Evolutionary conservation across 2,888 invertebrate genomes (phyloP).

Genomic region (Pseudanteris insignis): DNA sequence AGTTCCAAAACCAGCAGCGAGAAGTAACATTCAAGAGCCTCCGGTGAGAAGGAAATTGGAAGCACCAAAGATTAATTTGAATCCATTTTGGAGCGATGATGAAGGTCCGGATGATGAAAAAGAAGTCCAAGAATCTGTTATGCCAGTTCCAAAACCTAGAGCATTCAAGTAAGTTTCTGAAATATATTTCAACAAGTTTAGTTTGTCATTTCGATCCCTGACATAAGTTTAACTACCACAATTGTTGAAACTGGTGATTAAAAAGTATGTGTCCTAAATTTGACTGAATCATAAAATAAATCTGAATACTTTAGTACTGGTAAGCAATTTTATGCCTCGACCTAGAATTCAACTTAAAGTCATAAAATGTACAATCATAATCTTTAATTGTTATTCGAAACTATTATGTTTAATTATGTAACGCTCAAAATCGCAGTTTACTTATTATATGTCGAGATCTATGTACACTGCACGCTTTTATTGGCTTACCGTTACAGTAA

Average conservation of each 20-base stretch:
- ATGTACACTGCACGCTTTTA: too few species aligned
- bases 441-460: too few species aligned
- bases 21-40: constrained; percentile 47
- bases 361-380: constrained; percentile 7
- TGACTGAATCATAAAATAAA: too few species aligned
- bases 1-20: constrained; percentile 63
- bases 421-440: too few species aligned
- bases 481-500: constrained; percentile 13
- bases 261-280: too few species aligned
- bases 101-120: constrained; percentile 69
- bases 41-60: constrained; percentile 61
- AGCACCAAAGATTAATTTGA: constrained; percentile 70
- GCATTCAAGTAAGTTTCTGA: constrained; percentile 65
- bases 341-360: constrained; percentile 6
- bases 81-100: constrained; percentile 80
- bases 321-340: constrained; percentile 1
- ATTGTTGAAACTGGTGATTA: too few species aligned
- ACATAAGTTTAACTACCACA: too few species aligned
- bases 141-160: constrained; percentile 68
- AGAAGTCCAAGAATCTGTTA: constrained; percentile 37
- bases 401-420: constrained; percentile 27
- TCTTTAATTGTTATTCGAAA: constrained; percentile 14
- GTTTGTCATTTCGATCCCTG: too few species aligned
- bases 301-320: neutral
- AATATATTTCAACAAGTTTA: too few species aligned